phyloP scores from a whole-genome alignment of 2,797 vertebrate species.

The Enteromius unitaeniatus region DNA sequence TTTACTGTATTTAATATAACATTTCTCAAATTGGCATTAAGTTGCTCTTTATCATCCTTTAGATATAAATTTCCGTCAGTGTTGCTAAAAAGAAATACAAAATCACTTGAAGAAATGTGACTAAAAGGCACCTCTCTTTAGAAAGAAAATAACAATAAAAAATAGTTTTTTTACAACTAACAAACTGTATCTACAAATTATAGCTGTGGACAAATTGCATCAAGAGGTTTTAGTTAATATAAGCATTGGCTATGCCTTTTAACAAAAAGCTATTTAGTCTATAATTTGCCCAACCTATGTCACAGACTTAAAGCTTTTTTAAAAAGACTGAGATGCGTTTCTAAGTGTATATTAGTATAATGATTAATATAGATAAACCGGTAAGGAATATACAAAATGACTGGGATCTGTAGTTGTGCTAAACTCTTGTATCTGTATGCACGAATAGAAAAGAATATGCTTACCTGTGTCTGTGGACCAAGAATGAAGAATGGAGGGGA shows the following conservation, averaged over 20 bases:
- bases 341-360: neutral
- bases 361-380: neutral
- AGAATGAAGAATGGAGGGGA: neutral
- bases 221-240: neutral
- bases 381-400: neutral
- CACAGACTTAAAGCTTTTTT: neutral
- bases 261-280: neutral
- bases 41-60: neutral
- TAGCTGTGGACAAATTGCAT: neutral
- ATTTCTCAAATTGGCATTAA: neutral
- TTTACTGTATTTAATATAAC: neutral
- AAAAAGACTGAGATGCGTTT: neutral
- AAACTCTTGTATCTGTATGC: neutral
- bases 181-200: neutral
- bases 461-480: conserved; percentile 36
- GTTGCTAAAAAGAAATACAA: neutral
- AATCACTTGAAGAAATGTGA: neutral
- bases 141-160: neutral
- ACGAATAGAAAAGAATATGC: neutral
- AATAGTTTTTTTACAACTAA: too few relatives aligned
- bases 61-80: neutral
- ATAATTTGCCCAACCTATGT: neutral
- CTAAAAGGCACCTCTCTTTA: neutral
- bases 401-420: too few relatives aligned
- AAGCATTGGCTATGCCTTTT: neutral